Conservation (phyloP, 2,113 vertebrate genomes). For the Dipodomys ordii region DNA sequence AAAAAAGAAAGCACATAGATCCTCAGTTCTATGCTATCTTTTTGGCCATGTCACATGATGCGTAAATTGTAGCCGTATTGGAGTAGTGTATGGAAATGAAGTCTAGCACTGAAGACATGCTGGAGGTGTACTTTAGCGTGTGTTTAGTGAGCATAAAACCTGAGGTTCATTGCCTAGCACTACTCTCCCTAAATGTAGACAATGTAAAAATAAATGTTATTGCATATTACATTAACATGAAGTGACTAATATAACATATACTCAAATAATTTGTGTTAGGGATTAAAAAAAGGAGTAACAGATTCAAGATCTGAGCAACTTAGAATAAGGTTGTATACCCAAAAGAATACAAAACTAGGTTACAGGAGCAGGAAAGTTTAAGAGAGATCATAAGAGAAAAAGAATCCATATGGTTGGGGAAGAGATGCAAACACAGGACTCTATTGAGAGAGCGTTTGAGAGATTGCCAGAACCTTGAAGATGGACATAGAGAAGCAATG, state of each 20-base stretch:
- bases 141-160: not conserved
- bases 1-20: not conserved
- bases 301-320: not conserved
- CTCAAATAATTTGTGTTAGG: not conserved
- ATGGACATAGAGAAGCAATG: not conserved
- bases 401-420: not conserved
- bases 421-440: not conserved
- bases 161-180: not conserved
- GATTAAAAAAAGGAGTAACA: not conserved
- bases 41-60: not conserved
- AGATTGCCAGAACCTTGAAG: not conserved
- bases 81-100: not conserved
- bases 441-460: not conserved
- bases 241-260: not conserved
- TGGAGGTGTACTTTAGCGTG: not conserved
- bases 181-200: not conserved
- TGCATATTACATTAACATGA: not conserved
- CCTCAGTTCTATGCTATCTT: conserved; percentile 11
- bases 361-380: not conserved
- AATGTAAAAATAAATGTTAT: not conserved
- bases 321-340: not conserved
- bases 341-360: not conserved
- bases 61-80: not conserved
- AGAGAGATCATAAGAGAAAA: not conserved
- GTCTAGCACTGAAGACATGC: not conserved